These are phyloP conservation scores for Pyrgilauda ruficollis DNA, from an alignment of 2,113 vertebrate genomes.

Conservation along the genomic window DNA sequence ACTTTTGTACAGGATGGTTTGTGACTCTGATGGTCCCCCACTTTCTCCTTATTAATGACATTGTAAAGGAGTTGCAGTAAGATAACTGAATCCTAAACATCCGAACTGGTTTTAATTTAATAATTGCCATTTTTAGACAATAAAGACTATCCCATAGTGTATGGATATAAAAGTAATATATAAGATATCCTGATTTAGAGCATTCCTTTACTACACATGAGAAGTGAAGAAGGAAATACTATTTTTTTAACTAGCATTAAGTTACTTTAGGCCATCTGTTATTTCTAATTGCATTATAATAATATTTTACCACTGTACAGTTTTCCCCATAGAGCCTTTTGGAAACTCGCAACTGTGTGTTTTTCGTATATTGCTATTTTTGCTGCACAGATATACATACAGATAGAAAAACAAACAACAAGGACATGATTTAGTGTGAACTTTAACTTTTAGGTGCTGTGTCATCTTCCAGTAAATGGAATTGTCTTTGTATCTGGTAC, in stretches of 20 bases:
- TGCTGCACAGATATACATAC: not conserved
- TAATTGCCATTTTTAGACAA: not conserved
- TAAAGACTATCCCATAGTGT: not conserved
- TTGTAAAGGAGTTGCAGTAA: not conserved
- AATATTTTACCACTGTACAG: not conserved
- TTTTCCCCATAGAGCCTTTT: not conserved
- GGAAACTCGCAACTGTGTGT: not conserved
- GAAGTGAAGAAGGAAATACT: not conserved
- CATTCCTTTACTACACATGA: not conserved
- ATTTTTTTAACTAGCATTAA: not conserved
- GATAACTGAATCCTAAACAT: not conserved
- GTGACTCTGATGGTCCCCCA: not conserved
- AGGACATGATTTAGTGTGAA: not conserved
- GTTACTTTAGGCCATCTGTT: not conserved
- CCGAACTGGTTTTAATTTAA: not conserved
- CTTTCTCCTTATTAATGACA: not conserved
- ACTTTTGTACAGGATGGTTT: not conserved
- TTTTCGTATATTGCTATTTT: not conserved
- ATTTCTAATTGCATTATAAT: not conserved
- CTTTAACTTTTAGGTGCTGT: not conserved
- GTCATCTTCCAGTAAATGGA: not conserved
- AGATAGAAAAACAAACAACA: not conserved
- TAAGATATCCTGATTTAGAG: not conserved
- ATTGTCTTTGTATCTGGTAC: not conserved
- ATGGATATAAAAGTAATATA: not conserved